Conservation (phyloP, 2,113 vertebrate genomes). For the Oryzias curvinotus region DNA sequence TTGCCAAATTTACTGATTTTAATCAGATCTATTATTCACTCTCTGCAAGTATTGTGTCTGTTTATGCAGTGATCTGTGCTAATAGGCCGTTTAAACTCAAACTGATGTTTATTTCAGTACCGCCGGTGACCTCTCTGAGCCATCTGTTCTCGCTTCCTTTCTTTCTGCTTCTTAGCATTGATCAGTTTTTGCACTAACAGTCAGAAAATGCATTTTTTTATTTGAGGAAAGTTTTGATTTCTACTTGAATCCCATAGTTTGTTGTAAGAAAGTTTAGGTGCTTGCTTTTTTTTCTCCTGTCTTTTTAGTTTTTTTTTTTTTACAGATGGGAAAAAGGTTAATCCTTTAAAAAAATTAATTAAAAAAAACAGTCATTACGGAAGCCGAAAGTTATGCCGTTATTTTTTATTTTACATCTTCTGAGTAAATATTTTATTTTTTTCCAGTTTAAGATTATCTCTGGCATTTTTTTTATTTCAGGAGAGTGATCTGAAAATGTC, state of each 20-base stretch:
- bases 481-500: slow-evolving; percentile 73
- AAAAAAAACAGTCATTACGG: no score
- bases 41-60: neutral
- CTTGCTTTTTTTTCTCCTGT: neutral
- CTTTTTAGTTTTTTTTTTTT: neutral
- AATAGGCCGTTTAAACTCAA: neutral
- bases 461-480: slow-evolving; percentile 49
- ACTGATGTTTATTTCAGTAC: neutral
- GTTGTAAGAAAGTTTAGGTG: neutral
- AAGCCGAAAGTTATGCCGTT: slow-evolving; percentile 11
- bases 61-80: slow-evolving; percentile 1
- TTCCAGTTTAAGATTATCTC: slow-evolving; percentile 42
- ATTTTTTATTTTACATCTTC: slow-evolving; percentile 22
- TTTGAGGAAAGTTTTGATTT: neutral
- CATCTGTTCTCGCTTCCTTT: neutral
- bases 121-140: neutral
- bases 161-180: no score
- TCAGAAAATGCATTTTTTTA: neutral
- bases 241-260: neutral
- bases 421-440: slow-evolving; percentile 52
- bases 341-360: neutral
- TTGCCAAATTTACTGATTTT: no score
- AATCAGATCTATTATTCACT: neutral
- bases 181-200: no score
- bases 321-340: slow-evolving; percentile 7